Evolutionary conservation across 2,113 vertebrate genomes (phyloP), one percentile per base, ranked within the genome.

Genomic region (Coracopsis vasa): DNA sequence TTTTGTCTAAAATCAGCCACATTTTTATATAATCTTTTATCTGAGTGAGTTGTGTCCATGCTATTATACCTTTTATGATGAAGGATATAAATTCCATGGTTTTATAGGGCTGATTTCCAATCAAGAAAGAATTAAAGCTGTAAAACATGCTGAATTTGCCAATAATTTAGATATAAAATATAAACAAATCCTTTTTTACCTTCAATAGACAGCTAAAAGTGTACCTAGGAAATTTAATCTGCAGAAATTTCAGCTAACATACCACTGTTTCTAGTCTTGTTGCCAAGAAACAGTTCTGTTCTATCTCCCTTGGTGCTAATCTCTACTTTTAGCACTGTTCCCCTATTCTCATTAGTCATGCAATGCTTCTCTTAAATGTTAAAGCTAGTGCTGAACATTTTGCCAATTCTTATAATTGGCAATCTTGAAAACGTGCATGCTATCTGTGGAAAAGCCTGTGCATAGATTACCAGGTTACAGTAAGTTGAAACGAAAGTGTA

Each of bases 241-340:
- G 56, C 69, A 84, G 64, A 86, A 88, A 92, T 88, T 90, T 65
- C 75, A 88, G 66, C 39, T 83, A 72, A 86, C 84, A 74, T 84
- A 70, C 28, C 53, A 77, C 33, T 70, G 65, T 79, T 86, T 87
- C 87, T 1, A 1, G 20, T 65, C 50, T 67, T 72, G 85, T 96
- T 96, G 87, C 88, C 90, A 92, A 92, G 95, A 86, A 84, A 88
- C 93, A 1, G 79, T 50, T 72, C 79, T 85, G 31, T 80, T 95
- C 90, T 94, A 56, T 90, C 64, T 96, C 90, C 69, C 80, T 94
- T 8, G 13, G 75, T 84, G 80, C 86, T 94, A 94, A 94, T 95
- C 85, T 94, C 79, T 90, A 51, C 96, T 96, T 94, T 94, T 87
- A 96, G 83, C 65, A 86, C 88, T 79, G n/a, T 83, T 96, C 31